phyloP scores from a whole-genome alignment of 1,140 invertebrate genomes.

The Eriosoma lanigerum region DNA sequence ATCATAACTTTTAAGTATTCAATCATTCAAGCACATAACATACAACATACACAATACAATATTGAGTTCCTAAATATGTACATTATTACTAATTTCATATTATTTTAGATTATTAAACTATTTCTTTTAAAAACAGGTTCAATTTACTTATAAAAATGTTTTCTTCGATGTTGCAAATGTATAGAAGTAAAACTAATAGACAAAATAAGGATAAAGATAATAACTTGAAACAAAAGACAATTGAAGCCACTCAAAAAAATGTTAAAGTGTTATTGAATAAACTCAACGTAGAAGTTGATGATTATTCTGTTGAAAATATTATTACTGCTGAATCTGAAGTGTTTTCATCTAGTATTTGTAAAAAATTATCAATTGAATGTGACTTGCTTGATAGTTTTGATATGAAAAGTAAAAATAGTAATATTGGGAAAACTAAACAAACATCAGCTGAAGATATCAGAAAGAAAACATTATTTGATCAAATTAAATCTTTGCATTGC shows the following conservation, averaged over 20 bases:
- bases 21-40: no score
- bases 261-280: neutral
- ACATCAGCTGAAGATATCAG: neutral
- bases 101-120: neutral
- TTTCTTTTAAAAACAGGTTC: neutral
- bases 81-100: neutral
- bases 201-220: neutral
- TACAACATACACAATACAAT: no score
- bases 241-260: neutral
- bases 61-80: neutral
- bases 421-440: neutral
- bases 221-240: neutral
- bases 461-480: neutral
- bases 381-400: neutral
- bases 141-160: neutral
- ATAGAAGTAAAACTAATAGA: no score
- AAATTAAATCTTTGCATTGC: conserved; percentile 39
- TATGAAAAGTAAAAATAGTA: neutral
- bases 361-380: neutral
- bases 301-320: neutral
- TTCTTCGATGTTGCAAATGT: neutral
- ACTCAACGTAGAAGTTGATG: neutral
- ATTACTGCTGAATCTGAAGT: neutral
- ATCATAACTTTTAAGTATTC: no score
- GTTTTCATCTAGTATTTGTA: neutral